Conservation (phyloP, 2,797 vertebrate genomes). For the Melanotaenia trifasciata region DNA sequence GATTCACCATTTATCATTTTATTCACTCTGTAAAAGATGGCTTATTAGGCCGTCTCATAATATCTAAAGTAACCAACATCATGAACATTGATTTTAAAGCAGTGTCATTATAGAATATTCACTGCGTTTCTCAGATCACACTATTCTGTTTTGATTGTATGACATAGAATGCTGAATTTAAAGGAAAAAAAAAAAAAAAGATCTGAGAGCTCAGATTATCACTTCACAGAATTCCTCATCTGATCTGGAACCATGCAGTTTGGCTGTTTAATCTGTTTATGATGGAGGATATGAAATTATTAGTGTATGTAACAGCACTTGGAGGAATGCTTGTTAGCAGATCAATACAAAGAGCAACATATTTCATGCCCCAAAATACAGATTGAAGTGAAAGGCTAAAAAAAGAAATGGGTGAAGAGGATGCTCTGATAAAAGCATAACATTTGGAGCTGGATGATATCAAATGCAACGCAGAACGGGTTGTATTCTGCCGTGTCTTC, state of each 20-base stretch:
- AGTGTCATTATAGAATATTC: neutral
- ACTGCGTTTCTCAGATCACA: neutral
- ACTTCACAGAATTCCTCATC: slow-evolving; percentile 21
- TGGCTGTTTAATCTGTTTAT: slow-evolving; percentile 44
- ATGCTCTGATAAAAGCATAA: slow-evolving; percentile 50
- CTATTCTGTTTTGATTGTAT: neutral
- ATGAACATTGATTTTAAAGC: slow-evolving; percentile 1
- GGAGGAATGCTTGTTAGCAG: slow-evolving; percentile 50
- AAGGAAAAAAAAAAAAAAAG: neutral
- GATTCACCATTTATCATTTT: neutral
- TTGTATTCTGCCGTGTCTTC: slow-evolving; percentile 59
- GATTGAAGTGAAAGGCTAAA: slow-evolving; percentile 19
- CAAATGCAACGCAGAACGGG: slow-evolving; percentile 51
- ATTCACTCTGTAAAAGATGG: neutral
- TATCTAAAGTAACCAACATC: neutral
- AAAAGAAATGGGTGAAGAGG: slow-evolving; percentile 26
- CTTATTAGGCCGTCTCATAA: neutral
- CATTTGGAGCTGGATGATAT: slow-evolving; percentile 55
- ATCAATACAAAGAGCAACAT: slow-evolving; percentile 34
- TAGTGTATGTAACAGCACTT: slow-evolving; percentile 31
- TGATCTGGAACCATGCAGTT: slow-evolving; percentile 39
- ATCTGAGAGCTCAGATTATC: neutral
- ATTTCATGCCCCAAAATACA: slow-evolving; percentile 51
- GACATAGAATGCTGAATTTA: neutral
- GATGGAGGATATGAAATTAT: slow-evolving; percentile 34